A percentile compares a stretch with the other conserved stretches of the same genome.
Evolutionary conservation across 2,797 vertebrate genomes (phyloP).

Genomic region (Spondyliosoma cantharus): DNA sequence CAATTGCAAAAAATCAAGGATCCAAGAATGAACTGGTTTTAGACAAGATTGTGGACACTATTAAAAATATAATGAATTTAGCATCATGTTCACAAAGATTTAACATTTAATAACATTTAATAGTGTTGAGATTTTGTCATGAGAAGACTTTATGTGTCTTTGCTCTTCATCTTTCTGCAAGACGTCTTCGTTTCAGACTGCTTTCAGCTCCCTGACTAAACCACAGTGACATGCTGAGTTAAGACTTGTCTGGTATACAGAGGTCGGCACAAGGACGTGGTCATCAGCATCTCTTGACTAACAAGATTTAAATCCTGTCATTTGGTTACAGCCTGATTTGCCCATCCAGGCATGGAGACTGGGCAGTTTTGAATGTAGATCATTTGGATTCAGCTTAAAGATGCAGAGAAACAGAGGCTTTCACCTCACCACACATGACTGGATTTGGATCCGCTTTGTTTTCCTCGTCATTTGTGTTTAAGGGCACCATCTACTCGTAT

Average conservation of each 20-base stretch:
- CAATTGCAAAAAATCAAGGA: background rate
- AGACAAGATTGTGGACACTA: background rate
- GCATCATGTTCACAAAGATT: background rate
- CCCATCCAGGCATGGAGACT: conserved; percentile 14
- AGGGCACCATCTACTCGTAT: background rate
- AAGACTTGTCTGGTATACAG: too few species aligned
- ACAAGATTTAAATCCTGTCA: conserved; percentile 50
- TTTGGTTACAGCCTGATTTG: conserved; percentile 59
- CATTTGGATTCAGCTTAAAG: conserved; percentile 41
- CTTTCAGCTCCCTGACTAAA: background rate
- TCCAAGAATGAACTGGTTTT: too few species aligned
- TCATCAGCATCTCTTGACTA: background rate
- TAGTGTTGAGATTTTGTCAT: too few species aligned
- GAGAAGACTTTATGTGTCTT: background rate
- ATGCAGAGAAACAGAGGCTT: background rate
- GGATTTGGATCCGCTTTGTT: conserved; percentile 29
- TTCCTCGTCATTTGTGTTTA: background rate
- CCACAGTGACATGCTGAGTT: background rate
- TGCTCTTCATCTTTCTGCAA: background rate
- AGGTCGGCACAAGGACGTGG: background rate
- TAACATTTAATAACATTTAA: background rate
- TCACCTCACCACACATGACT: background rate
- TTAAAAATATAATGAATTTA: background rate
- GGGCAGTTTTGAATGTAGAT: conserved; percentile 50
- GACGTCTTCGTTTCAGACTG: background rate